A percentile compares a stretch with the other conserved stretches of the same genome.
phyloP scores from a whole-genome alignment of 2,113 vertebrate genomes.

The Lanius collurio region DNA sequence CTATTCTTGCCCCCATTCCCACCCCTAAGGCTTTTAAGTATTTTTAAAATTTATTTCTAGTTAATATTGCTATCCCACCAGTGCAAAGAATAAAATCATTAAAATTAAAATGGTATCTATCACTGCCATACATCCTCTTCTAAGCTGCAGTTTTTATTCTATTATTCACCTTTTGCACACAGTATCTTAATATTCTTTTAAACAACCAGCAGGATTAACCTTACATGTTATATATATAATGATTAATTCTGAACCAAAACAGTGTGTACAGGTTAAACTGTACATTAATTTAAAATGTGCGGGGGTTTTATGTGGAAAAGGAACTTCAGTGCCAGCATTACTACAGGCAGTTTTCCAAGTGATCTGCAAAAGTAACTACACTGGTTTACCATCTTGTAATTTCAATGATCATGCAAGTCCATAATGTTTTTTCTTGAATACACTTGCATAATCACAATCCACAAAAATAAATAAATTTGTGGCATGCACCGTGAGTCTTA shows the following conservation, averaged over 20 bases:
- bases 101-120: slow-evolving; percentile 5
- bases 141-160: neutral
- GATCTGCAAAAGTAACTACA: neutral
- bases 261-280: neutral
- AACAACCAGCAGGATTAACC: neutral
- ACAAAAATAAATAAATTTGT: neutral
- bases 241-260: neutral
- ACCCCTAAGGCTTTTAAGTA: neutral
- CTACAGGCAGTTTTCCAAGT: neutral
- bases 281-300: neutral
- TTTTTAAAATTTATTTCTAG: slow-evolving; percentile 1
- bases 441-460: neutral
- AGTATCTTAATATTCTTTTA: neutral
- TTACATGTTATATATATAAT: neutral
- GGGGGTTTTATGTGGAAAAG: neutral
- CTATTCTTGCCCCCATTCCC: neutral
- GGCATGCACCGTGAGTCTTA: neutral
- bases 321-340: neutral
- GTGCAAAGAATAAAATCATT: slow-evolving; percentile 14
- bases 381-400: neutral
- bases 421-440: neutral
- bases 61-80: neutral
- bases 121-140: neutral
- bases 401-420: neutral
- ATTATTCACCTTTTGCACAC: neutral